A percentile compares a stretch with the other conserved stretches of the same genome.
These are phyloP conservation scores for Anseranas semipalmata DNA, from an alignment of 2,113 vertebrate genomes.

Conservation along the genomic window DNA sequence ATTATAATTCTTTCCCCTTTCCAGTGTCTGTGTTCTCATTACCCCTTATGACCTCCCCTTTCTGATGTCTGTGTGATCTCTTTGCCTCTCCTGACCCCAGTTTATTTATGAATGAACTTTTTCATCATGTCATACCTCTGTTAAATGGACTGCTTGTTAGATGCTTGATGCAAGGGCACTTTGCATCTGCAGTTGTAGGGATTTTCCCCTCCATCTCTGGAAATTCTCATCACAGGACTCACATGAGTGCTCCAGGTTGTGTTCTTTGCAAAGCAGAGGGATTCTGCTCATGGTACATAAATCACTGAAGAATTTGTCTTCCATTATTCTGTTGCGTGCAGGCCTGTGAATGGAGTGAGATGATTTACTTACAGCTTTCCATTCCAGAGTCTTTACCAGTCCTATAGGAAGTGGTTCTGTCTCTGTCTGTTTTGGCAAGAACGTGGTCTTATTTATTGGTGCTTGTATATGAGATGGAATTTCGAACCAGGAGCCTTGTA, in stretches of 20 bases:
- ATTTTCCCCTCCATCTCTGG: background rate
- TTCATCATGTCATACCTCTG: accelerated
- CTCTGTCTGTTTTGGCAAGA: slow-evolving; percentile 32
- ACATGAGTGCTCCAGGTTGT: background rate
- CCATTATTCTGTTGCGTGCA: slow-evolving; percentile 12
- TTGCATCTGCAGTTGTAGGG: background rate
- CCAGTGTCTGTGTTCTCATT: background rate
- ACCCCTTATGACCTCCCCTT: background rate
- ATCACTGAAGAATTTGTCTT: slow-evolving; percentile 1
- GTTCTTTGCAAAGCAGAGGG: slow-evolving; percentile 17
- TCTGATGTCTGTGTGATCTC: background rate
- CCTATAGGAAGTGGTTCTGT: slow-evolving; percentile 27
- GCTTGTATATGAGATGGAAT: slow-evolving; percentile 4
- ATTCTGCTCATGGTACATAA: background rate
- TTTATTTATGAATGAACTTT: background rate
- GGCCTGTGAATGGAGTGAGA: background rate
- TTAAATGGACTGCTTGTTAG: background rate
- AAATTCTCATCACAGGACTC: background rate
- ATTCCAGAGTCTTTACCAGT: background rate
- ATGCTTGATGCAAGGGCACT: background rate
- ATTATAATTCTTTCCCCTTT: background rate
- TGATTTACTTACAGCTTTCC: slow-evolving; percentile 30
- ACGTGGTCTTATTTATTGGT: slow-evolving; percentile 35
- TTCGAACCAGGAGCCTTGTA: slow-evolving; percentile 20
- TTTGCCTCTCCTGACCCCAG: background rate